Base-by-base conservation (phyloP, 2,797 vertebrate genomes). In the Iguana delicatissima region DNA sequence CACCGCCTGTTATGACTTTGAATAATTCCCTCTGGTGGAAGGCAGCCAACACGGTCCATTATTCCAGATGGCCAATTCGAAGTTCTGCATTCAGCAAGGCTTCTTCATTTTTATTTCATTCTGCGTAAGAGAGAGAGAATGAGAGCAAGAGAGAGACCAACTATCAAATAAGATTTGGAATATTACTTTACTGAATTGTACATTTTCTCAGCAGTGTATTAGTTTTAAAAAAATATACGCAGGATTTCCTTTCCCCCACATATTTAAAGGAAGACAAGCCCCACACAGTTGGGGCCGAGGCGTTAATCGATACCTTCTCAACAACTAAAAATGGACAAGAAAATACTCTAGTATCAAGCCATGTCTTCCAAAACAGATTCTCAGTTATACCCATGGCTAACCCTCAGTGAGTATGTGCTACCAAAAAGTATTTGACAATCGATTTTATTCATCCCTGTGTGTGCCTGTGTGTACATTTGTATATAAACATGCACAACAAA, bases 1-100 rank as follows among this genome's bases (percentile, higher is more conserved):
- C 91, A 89, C 62, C 72, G 92, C 85, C 91, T 73, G 80, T 90
- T 94, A 94, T 85, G 93, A 96, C 95, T 95, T 95, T 95, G 91
- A 94, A 94, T 94, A 92, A 94, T 95, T 96, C 90, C 81, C 92
- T 93, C 88, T 93, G 91, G 91, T 93, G 95, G 95, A 94, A 93
- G 92, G 90, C 92, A 95, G 92, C 94, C 94, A 94, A 93, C 90
- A 50, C 80, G 89, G 80, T 92, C 95, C 95, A 95, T 91, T 93
- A 93, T 89, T 93, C 96, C 93, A 94, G 94, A 94, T 88, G 93
- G 94, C 93, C 96, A 89, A 93, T 95, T 89, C 85, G 10, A 93
- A 94, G 92, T 95, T 96, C 91, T 93, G 93, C 69, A 80, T 91
- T 92, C 93, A 95, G 88, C 94, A 35, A 20, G 77, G 90, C 80